Conservation (phyloP, 2,888 invertebrate species). For the Drosophila emarginata region DNA sequence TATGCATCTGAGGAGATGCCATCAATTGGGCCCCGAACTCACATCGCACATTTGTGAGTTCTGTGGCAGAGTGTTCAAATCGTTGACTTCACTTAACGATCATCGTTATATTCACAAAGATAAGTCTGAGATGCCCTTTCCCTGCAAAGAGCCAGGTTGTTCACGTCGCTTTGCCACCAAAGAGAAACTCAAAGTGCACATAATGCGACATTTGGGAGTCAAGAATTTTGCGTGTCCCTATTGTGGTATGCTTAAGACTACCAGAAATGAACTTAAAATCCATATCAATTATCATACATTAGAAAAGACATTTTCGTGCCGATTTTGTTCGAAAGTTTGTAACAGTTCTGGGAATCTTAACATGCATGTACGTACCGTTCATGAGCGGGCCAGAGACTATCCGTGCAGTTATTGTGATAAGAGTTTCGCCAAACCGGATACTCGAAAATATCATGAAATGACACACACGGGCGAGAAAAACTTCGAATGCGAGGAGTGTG, state of each 20-base stretch:
- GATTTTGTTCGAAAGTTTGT: conserved; percentile 73
- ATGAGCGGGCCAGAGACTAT: conserved; percentile 74
- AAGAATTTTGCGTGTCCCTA: conserved; percentile 78
- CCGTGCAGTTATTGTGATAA: conserved; percentile 75
- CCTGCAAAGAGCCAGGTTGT: conserved; percentile 66
- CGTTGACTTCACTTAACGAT: conserved; percentile 66
- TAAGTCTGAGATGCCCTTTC: conserved; percentile 67
- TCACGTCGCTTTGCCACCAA: conserved; percentile 67
- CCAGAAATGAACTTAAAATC: conserved; percentile 74
- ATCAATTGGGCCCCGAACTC: conserved; percentile 65
- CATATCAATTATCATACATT: conserved; percentile 80
- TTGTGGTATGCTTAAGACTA: conserved; percentile 78
- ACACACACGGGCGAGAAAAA: conserved; percentile 80
- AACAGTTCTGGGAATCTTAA: conserved; percentile 76
- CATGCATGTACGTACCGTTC: conserved; percentile 75
- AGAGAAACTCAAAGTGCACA: conserved; percentile 76
- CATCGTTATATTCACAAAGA: conserved; percentile 75
- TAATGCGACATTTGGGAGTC: conserved; percentile 79
- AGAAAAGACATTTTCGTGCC: conserved; percentile 76
- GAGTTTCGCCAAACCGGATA: conserved; percentile 77
- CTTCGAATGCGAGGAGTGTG: conserved; percentile 72
- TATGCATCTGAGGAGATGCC: conserved; percentile 66
- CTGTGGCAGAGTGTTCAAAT: conserved; percentile 75
- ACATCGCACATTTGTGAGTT: conserved; percentile 76
- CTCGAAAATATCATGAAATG: conserved; percentile 80